Percentiles rank a stretch among this genome's conserved stretches.
Conservation (phyloP, 2,797 vertebrate genomes). For the Hephaestus fuliginosus region DNA sequence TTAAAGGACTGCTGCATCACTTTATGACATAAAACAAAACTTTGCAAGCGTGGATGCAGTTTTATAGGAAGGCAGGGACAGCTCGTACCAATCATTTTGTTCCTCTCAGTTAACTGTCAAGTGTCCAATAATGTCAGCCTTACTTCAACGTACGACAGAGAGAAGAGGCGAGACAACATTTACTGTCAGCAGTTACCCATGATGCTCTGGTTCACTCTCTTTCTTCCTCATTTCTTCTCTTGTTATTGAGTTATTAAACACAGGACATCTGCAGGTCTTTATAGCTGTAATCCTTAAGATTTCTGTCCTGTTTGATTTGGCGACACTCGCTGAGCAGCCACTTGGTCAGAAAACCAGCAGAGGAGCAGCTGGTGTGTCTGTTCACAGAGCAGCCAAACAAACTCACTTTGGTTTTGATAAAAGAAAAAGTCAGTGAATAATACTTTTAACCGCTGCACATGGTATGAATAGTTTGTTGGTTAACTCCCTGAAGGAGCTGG, state of each 20-base stretch:
- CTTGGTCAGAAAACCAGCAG: background rate
- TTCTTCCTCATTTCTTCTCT: background rate
- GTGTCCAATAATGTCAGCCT: slow-evolving; percentile 8
- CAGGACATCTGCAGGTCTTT: background rate
- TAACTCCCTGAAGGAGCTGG: background rate
- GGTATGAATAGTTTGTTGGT: background rate
- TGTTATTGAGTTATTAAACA: background rate
- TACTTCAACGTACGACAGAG: background rate
- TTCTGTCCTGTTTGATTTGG: background rate
- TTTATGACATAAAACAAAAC: slow-evolving; percentile 33
- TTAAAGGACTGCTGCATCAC: slow-evolving; percentile 24
- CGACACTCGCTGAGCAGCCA: background rate
- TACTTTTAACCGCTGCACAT: background rate
- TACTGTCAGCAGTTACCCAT: background rate
- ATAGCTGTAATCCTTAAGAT: background rate
- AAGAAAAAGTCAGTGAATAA: background rate
- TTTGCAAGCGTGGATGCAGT: background rate
- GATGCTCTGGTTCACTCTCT: background rate
- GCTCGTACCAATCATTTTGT: slow-evolving; percentile 12
- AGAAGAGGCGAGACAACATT: background rate
- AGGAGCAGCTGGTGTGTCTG: background rate
- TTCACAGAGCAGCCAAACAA: background rate
- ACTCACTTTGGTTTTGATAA: background rate
- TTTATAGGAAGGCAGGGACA: slow-evolving; percentile 22
- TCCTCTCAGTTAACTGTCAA: slow-evolving; percentile 18